A percentile compares a stretch with the other conserved stretches of the same genome.
Evolutionary conservation across 2,888 invertebrate genomes (phyloP).

Genomic region (Sarcophaga carnaria): DNA sequence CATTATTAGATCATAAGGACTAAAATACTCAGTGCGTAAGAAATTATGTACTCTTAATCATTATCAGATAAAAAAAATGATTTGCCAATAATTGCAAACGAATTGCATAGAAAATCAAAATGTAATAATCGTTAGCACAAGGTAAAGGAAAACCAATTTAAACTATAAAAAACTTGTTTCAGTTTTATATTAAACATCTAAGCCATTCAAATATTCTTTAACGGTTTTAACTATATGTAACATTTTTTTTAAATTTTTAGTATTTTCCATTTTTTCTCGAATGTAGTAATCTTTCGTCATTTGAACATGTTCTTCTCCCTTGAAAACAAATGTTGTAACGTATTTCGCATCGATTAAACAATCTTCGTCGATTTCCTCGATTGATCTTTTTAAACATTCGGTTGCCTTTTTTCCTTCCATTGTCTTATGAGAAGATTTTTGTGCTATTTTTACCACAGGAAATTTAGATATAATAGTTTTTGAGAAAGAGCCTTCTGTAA

Average conservation of each 20-base stretch:
- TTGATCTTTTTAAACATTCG: background rate
- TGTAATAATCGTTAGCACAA: background rate
- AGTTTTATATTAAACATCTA: conserved; percentile 35
- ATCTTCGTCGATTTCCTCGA: conserved; percentile 39
- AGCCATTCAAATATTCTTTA: conserved; percentile 62
- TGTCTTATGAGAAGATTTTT: background rate
- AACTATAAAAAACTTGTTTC: background rate
- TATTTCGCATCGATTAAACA: conserved; percentile 70
- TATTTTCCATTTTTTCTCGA: conserved; percentile 74
- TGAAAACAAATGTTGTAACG: conserved; percentile 77
- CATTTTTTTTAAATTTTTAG: conserved; percentile 73
- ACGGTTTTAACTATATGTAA: conserved; percentile 73
- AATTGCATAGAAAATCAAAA: background rate
- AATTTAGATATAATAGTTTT: background rate
- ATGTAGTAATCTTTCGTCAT: conserved; percentile 78
- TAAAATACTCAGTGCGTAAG: too few relatives aligned
- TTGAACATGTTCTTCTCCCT: conserved; percentile 80
- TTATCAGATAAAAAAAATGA: background rate
- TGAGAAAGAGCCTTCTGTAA: background rate
- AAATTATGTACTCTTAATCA: too few relatives aligned
- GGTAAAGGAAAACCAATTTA: background rate
- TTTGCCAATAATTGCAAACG: background rate
- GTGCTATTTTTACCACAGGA: background rate
- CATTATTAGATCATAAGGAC: background rate
- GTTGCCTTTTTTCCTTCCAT: background rate